phyloP scores from a whole-genome alignment of 2,888 invertebrate species.

The Sinotaia quadrata region DNA sequence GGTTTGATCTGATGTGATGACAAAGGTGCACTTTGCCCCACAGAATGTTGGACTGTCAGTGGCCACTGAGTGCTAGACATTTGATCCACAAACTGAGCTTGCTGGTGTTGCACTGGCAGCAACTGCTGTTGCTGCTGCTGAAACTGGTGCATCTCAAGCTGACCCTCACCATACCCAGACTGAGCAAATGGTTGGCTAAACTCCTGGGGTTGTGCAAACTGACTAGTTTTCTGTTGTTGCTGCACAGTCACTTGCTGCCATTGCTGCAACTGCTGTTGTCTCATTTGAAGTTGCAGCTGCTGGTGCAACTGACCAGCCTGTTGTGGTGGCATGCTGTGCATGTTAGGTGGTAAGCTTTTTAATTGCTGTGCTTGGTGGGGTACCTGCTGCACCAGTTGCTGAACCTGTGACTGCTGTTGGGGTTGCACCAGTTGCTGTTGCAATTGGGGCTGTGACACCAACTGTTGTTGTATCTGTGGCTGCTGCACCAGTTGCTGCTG shows the following conservation, averaged over 20 bases:
- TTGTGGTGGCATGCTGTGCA: slow-evolving; percentile 52
- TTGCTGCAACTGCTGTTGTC: slow-evolving; percentile 65
- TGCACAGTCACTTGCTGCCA: slow-evolving; percentile 58
- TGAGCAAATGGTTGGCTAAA: slow-evolving; percentile 50
- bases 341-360: slow-evolving; percentile 41
- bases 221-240: slow-evolving; percentile 70
- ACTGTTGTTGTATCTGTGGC: too few species aligned
- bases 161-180: slow-evolving; percentile 57
- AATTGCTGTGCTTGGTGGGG: slow-evolving; percentile 41
- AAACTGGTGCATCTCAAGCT: slow-evolving; percentile 66
- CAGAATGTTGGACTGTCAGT: slow-evolving; percentile 77
- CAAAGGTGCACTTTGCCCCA: slow-evolving; percentile 71
- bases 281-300: slow-evolving; percentile 51
- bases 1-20: slow-evolving; percentile 82
- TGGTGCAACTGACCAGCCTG: slow-evolving; percentile 42
- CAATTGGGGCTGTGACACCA: too few species aligned
- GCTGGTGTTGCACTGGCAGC: slow-evolving; percentile 67
- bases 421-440: slow-evolving; percentile 57
- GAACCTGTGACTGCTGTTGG: slow-evolving; percentile 38
- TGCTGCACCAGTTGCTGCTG: too few species aligned
- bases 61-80: slow-evolving; percentile 74
- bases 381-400: slow-evolving; percentile 36
- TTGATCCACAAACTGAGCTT: slow-evolving; percentile 71
- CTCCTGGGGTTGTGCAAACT: slow-evolving; percentile 58
- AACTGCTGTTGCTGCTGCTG: slow-evolving; percentile 66